Conservation (phyloP, 37 sponge, comb jelly and placozoan genomes). For the Bolinopsis microptera region DNA sequence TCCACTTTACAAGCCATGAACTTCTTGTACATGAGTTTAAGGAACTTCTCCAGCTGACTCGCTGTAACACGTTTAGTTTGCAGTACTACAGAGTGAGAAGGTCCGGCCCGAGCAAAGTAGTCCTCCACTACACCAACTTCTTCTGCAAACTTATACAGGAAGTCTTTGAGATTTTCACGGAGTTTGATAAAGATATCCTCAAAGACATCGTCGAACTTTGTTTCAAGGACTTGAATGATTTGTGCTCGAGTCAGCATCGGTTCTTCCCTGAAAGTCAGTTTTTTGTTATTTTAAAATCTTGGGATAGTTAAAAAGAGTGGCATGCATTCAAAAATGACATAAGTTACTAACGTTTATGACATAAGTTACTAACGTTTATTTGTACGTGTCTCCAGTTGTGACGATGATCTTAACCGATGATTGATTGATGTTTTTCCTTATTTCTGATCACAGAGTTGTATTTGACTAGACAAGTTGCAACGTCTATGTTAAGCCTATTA, state of each 20-base stretch:
- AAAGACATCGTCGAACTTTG: slow-evolving; percentile 32
- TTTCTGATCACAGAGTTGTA: no score
- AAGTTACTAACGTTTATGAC: no score
- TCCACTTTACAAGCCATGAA: slow-evolving; percentile 66
- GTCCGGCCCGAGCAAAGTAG: not conserved
- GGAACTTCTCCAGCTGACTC: slow-evolving; percentile 23
- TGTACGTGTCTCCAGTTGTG: no score
- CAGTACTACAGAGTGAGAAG: not conserved
- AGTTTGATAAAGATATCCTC: slow-evolving; percentile 45
- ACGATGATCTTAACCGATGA: no score
- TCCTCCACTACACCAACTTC: slow-evolving; percentile 36
- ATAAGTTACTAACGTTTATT: no score
- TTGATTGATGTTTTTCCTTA: no score
- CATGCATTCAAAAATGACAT: no score
- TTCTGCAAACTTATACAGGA: not conserved
- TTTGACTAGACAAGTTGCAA: no score
- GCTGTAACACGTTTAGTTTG: slow-evolving; percentile 35
- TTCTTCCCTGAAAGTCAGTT: not conserved
- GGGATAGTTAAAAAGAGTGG: no score
- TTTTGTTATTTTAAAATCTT: no score
- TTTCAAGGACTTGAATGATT: slow-evolving; percentile 31
- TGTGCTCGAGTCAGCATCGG: not conserved
- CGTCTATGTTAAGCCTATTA: no score
- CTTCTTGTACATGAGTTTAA: slow-evolving; percentile 52
- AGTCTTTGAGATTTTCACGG: slow-evolving; percentile 52